phyloP scores from a whole-genome alignment of 2,888 invertebrate species.

The Trichopria drosophilae region DNA sequence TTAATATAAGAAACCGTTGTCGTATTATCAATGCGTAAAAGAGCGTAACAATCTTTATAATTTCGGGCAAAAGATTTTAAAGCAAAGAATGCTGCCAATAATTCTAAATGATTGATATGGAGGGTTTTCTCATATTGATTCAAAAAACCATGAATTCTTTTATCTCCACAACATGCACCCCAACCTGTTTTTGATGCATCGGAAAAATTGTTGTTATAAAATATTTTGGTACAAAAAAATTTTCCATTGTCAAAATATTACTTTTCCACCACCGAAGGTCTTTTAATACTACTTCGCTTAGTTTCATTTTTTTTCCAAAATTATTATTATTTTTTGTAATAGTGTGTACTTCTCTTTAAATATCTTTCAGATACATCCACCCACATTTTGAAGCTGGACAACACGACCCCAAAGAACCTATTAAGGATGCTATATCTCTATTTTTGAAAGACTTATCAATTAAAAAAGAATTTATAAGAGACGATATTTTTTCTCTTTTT shows the following conservation, averaged over 20 bases:
- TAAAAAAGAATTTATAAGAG: constrained; percentile 1
- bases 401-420: constrained; percentile 34
- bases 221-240: not conserved
- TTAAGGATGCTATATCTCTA: constrained; percentile 30
- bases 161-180: constrained; percentile 6
- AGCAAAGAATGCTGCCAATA: constrained; percentile 1
- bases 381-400: constrained; percentile 40
- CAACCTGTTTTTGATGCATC: constrained; percentile 21
- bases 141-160: constrained; percentile 3
- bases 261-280: constrained; percentile 20
- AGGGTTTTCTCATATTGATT: not conserved
- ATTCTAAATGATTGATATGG: constrained; percentile 9
- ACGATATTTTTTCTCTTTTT: not conserved
- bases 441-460: constrained; percentile 27
- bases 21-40: constrained; percentile 4
- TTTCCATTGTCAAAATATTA: not conserved
- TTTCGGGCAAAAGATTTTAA: constrained; percentile 10
- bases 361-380: constrained; percentile 29
- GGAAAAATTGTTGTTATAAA: constrained; percentile 6
- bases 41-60: not conserved
- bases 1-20: constrained; percentile 7
- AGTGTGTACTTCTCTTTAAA: constrained; percentile 27
- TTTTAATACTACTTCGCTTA: not conserved
- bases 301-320: constrained; percentile 7
- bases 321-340: constrained; percentile 1